These are phyloP conservation scores for Syrmaticus mikado DNA, from an alignment of 2,113 vertebrate species.

Conservation along the genomic window DNA sequence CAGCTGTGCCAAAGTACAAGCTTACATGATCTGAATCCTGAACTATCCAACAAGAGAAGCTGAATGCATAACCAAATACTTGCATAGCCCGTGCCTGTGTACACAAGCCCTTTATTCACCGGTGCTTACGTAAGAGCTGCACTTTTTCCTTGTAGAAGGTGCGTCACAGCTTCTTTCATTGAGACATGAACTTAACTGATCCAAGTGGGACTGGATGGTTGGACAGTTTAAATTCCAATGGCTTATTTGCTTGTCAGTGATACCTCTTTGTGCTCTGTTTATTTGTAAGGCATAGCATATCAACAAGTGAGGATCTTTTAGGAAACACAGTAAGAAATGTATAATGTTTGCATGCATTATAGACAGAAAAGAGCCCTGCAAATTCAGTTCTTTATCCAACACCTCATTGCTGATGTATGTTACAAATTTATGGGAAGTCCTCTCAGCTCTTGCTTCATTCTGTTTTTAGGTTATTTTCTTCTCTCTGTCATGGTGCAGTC, in stretches of 20 bases:
- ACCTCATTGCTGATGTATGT: neutral
- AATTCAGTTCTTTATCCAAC: neutral
- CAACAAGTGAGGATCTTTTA: neutral
- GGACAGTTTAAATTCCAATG: neutral
- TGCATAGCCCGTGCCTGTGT: neutral
- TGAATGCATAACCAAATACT: neutral
- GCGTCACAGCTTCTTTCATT: neutral
- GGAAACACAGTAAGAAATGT: neutral
- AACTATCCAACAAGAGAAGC: neutral
- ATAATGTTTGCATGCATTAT: neutral
- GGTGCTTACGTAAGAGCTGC: fast-evolving
- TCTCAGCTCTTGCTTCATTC: neutral
- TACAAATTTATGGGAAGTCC: neutral
- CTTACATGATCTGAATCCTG: neutral
- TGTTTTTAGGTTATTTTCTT: neutral
- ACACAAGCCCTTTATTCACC: neutral
- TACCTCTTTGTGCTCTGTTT: neutral
- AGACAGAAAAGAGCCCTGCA: neutral
- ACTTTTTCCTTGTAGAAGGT: neutral
- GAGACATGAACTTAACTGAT: neutral
- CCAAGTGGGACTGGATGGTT: neutral
- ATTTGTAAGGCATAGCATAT: neutral
- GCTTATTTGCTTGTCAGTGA: neutral
- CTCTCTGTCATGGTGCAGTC: neutral
- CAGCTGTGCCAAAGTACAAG: neutral